Conservation (phyloP, 2,888 invertebrate genomes). For the Drosophila hamatofila region DNA sequence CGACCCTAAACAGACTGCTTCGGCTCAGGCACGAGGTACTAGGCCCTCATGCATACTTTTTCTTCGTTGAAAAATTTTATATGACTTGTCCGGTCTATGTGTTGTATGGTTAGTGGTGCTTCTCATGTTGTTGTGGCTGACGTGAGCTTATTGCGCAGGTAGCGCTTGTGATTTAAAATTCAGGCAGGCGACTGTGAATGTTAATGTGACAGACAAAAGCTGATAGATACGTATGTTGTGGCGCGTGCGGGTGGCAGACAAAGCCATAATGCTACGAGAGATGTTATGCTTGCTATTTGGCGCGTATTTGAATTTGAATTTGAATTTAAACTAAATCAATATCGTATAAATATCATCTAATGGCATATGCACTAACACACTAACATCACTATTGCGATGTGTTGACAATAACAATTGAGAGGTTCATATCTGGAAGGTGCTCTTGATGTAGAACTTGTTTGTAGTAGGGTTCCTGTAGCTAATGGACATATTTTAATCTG, state of each 20-base stretch:
- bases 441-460: slow-evolving; percentile 12
- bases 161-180: too few relatives aligned
- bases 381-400: neutral
- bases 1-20: too few relatives aligned
- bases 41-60: too few relatives aligned
- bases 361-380: neutral
- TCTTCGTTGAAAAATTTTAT: too few relatives aligned
- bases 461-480: neutral
- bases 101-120: too few relatives aligned
- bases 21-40: too few relatives aligned
- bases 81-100: too few relatives aligned
- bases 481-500: neutral
- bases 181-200: too few relatives aligned
- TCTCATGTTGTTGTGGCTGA: too few relatives aligned
- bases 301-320: slow-evolving; percentile 3
- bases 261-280: neutral
- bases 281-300: neutral
- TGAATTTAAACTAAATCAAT: neutral
- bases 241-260: neutral
- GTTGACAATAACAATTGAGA: neutral
- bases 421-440: neutral
- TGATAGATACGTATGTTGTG: neutral
- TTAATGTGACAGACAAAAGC: neutral
- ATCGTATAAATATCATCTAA: neutral
- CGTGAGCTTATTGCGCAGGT: too few relatives aligned